Evolutionary conservation across 23 tunicate species (phyloP).

Genomic region (Aplidium turbinatum): DNA sequence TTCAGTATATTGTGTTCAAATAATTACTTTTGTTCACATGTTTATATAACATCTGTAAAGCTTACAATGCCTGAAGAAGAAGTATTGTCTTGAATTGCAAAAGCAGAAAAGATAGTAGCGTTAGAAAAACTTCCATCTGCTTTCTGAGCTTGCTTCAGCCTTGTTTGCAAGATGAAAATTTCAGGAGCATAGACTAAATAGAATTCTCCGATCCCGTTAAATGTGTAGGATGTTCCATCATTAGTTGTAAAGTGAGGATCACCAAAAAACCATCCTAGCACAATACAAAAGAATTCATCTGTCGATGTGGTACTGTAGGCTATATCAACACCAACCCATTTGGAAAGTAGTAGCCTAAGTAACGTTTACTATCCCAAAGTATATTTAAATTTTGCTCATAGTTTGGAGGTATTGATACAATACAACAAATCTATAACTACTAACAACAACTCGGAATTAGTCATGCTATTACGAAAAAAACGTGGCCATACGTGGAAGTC

Average conservation of each 20-base stretch:
- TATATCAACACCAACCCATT: too few species aligned
- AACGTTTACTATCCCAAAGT: too few species aligned
- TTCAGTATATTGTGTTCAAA: too few species aligned
- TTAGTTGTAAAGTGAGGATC: constrained; percentile 60
- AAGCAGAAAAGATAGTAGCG: constrained; percentile 41
- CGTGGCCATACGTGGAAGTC: too few species aligned
- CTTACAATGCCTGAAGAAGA: constrained; percentile 35
- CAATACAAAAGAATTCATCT: not conserved
- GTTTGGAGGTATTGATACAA: too few species aligned
- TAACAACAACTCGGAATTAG: too few species aligned
- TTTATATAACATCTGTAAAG: too few species aligned
- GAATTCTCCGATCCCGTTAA: constrained; percentile 71
- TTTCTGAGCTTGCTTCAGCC: constrained; percentile 19
- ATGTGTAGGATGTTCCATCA: constrained; percentile 53
- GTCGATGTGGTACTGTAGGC: too few species aligned
- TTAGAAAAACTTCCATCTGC: constrained; percentile 32
- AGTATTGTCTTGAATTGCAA: constrained; percentile 34
- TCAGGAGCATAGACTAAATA: constrained; percentile 43
- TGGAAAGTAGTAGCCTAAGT: not conserved
- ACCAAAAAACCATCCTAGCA: constrained; percentile 31
- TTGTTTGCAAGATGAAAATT: constrained; percentile 35
- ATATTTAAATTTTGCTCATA: not conserved
- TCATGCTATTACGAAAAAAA: too few species aligned
- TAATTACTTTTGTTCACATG: too few species aligned
- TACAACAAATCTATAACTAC: too few species aligned